phyloP scores from a whole-genome alignment of 2,113 vertebrate genomes.

The Tetrao urogallus region DNA sequence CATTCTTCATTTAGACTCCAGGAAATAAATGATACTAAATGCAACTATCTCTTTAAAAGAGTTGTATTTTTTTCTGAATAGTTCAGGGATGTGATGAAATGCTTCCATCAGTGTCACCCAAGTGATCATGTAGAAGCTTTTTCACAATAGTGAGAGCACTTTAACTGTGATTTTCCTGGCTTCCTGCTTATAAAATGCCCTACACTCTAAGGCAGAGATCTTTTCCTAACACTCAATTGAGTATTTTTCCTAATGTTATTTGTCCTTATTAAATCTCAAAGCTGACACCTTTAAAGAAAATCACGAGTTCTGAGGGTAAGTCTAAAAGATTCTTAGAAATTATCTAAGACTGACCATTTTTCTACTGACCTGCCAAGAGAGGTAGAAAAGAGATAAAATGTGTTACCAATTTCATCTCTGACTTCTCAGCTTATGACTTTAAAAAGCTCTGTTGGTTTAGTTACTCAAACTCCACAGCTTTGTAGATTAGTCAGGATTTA shows the following conservation, averaged over 20 bases:
- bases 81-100: not conserved
- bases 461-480: not conserved
- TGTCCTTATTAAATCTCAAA: not conserved
- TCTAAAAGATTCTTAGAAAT: not conserved
- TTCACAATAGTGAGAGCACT: not conserved
- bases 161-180: not conserved
- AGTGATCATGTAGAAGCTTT: not conserved
- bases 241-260: not conserved
- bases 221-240: not conserved
- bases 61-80: not conserved
- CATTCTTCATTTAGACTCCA: not conserved
- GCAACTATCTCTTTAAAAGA: not conserved
- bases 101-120: not conserved
- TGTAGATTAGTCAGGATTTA: not conserved
- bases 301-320: not conserved
- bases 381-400: not conserved
- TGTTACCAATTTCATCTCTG: not conserved
- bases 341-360: not conserved
- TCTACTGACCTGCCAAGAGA: not conserved
- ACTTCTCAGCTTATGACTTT: not conserved
- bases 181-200: not conserved
- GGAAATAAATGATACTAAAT: not conserved
- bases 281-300: not conserved
- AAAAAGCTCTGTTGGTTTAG: constrained; percentile 1
- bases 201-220: not conserved